These are phyloP conservation scores for Erethizon dorsatum DNA, from an alignment of 2,797 vertebrate species.

Conservation along the genomic window DNA sequence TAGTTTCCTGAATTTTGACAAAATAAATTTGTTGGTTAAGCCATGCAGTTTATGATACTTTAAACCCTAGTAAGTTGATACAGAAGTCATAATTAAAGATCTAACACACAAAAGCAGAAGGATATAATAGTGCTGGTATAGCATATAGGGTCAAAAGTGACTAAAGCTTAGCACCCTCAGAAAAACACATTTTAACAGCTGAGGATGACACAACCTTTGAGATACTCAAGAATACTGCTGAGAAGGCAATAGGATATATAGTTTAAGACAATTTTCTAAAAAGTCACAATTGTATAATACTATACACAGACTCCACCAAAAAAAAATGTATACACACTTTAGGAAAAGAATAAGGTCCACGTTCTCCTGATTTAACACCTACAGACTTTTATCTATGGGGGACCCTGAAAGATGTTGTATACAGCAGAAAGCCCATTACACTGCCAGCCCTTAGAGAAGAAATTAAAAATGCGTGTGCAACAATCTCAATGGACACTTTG, in stretches of 20 bases:
- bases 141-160: not conserved
- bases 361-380: not conserved
- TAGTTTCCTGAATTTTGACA: not conserved
- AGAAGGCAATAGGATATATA: not conserved
- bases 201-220: not conserved
- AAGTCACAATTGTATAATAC: not conserved
- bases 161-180: not conserved
- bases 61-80: not conserved
- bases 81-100: slow-evolving; percentile 3
- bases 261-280: slow-evolving; percentile 29
- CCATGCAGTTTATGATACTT: not conserved
- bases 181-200: slow-evolving; percentile 50
- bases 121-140: slow-evolving; percentile 19
- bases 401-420: not conserved
- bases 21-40: slow-evolving; percentile 44
- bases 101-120: slow-evolving; percentile 18
- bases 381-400: not conserved
- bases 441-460: not conserved
- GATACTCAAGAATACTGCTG: slow-evolving; percentile 14
- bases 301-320: not conserved
- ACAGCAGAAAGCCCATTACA: not conserved
- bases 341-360: not conserved
- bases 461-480: not conserved
- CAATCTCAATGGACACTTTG: not conserved
- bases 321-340: not conserved